A percentile compares a stretch with the other conserved stretches of the same genome.
Conservation (phyloP, 1,140 invertebrate genomes). For the Panonychus citri region DNA sequence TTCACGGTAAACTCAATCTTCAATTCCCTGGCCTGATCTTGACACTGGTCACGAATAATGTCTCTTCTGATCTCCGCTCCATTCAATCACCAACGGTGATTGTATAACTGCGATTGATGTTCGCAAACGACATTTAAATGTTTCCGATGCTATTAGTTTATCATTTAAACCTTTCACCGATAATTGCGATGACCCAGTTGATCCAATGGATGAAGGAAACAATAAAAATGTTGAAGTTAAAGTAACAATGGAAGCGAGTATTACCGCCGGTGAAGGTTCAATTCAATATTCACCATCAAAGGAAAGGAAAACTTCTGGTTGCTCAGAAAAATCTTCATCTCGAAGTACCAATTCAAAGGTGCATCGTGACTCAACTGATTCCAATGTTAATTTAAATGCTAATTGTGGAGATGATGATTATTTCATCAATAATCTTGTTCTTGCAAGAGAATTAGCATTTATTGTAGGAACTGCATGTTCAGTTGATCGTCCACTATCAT, state of each 20-base stretch:
- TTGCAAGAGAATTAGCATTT: conserved; percentile 10
- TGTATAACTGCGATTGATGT: conserved; percentile 8
- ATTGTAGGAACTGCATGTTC: conserved; percentile 9
- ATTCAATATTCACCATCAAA: not conserved
- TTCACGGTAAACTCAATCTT: not conserved
- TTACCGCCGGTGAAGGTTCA: not conserved
- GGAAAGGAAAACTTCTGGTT: too few relatives aligned
- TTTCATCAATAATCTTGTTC: conserved; percentile 5
- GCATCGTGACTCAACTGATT: not conserved
- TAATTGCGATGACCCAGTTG: not conserved
- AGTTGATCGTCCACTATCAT: too few relatives aligned
- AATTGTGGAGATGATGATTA: conserved; percentile 4
- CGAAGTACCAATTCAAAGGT: too few relatives aligned
- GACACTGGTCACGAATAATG: conserved; percentile 75
- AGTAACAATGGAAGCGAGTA: not conserved
- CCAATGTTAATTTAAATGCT: too few relatives aligned
- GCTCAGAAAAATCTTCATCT: too few relatives aligned
- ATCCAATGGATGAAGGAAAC: not conserved
- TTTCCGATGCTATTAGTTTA: conserved; percentile 38
- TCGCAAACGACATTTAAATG: conserved; percentile 9
- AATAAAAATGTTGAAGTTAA: not conserved
- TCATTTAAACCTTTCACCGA: not conserved
- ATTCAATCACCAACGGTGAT: conserved; percentile 9
- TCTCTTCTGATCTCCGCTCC: conserved; percentile 5
- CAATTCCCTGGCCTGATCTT: too few relatives aligned